These are phyloP conservation scores for Patella pellucida DNA, from an alignment of 2,888 invertebrate genomes.

Conservation along the genomic window DNA sequence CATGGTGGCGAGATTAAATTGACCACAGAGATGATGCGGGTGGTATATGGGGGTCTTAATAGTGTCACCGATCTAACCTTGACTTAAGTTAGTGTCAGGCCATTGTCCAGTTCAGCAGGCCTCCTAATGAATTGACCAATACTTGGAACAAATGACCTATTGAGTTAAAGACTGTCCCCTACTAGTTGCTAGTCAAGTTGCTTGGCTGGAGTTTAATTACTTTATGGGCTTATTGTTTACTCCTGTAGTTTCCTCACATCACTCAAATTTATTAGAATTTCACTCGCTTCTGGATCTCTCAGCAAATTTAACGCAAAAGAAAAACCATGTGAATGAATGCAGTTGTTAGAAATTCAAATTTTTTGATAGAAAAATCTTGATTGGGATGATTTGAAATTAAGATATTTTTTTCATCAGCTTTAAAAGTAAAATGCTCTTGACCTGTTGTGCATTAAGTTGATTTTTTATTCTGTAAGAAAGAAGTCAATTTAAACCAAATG, in stretches of 20 bases:
- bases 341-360: too few relatives aligned
- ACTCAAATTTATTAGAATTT: neutral
- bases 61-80: neutral
- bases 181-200: neutral
- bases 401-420: too few relatives aligned
- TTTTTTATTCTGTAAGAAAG: too few relatives aligned
- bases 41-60: neutral
- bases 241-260: neutral
- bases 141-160: neutral
- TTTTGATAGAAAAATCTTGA: too few relatives aligned
- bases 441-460: too few relatives aligned
- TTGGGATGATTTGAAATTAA: too few relatives aligned
- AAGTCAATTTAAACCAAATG: too few relatives aligned
- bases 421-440: too few relatives aligned
- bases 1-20: too few relatives aligned
- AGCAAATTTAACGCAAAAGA: too few relatives aligned
- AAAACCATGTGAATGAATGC: too few relatives aligned
- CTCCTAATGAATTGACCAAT: neutral
- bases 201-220: constrained; percentile 3
- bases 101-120: neutral
- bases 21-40: neutral
- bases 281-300: too few relatives aligned
- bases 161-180: constrained; percentile 5
- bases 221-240: neutral
- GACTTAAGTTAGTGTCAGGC: neutral